Evolutionary conservation across 1,140 invertebrate species (phyloP).

Genomic region (Procambarus virginalis): DNA sequence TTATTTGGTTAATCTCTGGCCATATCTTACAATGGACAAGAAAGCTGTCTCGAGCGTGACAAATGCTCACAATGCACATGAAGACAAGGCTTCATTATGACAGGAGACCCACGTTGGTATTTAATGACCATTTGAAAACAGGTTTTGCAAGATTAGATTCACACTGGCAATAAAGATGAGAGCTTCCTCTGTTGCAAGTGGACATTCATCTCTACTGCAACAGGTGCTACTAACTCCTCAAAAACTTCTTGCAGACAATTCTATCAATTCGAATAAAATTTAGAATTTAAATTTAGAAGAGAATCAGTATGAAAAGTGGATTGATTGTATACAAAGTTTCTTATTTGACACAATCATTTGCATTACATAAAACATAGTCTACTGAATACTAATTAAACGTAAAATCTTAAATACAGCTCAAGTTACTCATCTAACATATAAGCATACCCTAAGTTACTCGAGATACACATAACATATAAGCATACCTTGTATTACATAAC

Average conservation of each 20-base stretch:
- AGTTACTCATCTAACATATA: too few relatives aligned
- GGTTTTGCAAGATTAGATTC: neutral
- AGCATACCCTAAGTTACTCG: too few relatives aligned
- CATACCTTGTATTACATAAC: too few relatives aligned
- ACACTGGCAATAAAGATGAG: neutral
- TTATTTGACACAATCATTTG: neutral
- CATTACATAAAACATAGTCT: neutral
- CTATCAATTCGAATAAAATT: neutral
- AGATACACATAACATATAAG: too few relatives aligned
- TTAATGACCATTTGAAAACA: neutral
- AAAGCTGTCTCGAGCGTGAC: too few relatives aligned
- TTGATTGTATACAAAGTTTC: neutral
- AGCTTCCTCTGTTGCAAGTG: neutral
- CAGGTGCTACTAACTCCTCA: neutral
- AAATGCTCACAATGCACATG: too few relatives aligned
- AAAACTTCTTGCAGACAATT: neutral
- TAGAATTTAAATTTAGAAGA: neutral
- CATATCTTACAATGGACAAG: too few relatives aligned
- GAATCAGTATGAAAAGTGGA: neutral
- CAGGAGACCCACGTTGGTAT: neutral
- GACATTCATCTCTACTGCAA: neutral
- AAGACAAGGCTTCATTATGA: neutral
- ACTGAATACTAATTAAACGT: neutral
- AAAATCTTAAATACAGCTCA: too few relatives aligned
- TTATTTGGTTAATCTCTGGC: too few relatives aligned